These are phyloP conservation scores for Penaeus indicus DNA, from an alignment of 1,140 invertebrate genomes.

Conservation along the genomic window DNA sequence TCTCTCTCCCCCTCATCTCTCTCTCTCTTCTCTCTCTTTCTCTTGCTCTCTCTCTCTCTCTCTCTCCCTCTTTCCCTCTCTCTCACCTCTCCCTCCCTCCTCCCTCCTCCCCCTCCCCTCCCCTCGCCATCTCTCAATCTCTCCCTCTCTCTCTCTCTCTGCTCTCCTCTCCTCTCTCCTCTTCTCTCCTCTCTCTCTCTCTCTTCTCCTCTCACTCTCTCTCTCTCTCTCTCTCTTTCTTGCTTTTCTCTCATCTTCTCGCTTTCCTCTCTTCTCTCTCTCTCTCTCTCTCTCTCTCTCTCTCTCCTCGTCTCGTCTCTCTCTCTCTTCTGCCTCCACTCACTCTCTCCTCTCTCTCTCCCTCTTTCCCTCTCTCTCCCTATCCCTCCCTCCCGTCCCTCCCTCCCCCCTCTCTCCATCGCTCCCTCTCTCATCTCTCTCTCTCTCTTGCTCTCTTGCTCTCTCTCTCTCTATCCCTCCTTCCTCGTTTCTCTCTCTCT, in stretches of 20 bases:
- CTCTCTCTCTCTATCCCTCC: constrained; percentile 1
- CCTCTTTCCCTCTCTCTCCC: neutral
- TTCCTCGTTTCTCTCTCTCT: too few relatives aligned
- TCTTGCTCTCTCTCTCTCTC: too few relatives aligned
- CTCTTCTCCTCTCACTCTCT: neutral
- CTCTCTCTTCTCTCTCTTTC: neutral
- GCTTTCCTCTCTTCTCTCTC: constrained; percentile 1
- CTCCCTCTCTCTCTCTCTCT: constrained; percentile 10
- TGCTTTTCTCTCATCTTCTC: neutral
- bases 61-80: neutral
- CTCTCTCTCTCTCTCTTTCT: too few relatives aligned
- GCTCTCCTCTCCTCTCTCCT: too few relatives aligned
- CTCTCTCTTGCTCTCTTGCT: neutral
- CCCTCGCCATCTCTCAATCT: neutral
- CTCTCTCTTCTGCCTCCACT: constrained; percentile 3
- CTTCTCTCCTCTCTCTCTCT: neutral
- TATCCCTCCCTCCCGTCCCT: neutral
- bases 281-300: too few relatives aligned
- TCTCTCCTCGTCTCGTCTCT: neutral
- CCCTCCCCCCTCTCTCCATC: too few relatives aligned
- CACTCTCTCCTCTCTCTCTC: neutral
- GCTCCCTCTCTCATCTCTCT: neutral
- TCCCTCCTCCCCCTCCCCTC: neutral
- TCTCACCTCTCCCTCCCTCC: too few relatives aligned
- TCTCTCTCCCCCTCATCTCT: neutral